phyloP scores from a whole-genome alignment of 2,888 invertebrate species.

The Orgyia antiqua region DNA sequence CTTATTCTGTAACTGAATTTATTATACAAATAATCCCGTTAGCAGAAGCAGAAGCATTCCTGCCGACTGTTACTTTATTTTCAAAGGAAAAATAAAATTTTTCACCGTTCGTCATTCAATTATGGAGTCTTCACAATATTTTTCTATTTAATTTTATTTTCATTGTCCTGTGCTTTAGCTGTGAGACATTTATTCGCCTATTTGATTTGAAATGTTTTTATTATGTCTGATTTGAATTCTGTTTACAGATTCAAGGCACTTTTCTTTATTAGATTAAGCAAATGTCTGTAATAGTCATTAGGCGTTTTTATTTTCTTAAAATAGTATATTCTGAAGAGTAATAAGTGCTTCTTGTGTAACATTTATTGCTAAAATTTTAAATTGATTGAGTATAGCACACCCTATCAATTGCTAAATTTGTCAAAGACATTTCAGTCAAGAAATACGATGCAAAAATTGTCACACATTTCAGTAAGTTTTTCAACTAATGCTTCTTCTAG shows the following conservation, averaged over 20 bases:
- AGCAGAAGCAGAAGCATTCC: slow-evolving; percentile 42
- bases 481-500: no score
- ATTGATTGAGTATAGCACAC: no score
- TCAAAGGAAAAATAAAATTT: slow-evolving; percentile 32
- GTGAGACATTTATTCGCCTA: slow-evolving; percentile 41
- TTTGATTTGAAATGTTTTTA: slow-evolving; percentile 42
- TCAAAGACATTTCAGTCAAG: no score
- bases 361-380: no score
- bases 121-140: slow-evolving; percentile 66
- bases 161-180: slow-evolving; percentile 47
- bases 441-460: no score
- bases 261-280: slow-evolving; percentile 2
- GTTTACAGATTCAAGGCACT: slow-evolving; percentile 9
- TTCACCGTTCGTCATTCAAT: slow-evolving; percentile 57
- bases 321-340: no score
- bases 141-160: slow-evolving; percentile 67
- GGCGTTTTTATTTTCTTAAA: no score
- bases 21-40: slow-evolving; percentile 69
- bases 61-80: slow-evolving; percentile 36
- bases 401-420: no score
- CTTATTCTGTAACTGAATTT: slow-evolving; percentile 69
- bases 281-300: background rate
- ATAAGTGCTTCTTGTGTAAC: no score
- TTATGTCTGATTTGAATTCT: slow-evolving; percentile 16
- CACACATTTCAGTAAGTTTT: no score